Evolutionary conservation across 2,113 vertebrate species (phyloP).

Genomic region (Oryzias curvinotus): DNA sequence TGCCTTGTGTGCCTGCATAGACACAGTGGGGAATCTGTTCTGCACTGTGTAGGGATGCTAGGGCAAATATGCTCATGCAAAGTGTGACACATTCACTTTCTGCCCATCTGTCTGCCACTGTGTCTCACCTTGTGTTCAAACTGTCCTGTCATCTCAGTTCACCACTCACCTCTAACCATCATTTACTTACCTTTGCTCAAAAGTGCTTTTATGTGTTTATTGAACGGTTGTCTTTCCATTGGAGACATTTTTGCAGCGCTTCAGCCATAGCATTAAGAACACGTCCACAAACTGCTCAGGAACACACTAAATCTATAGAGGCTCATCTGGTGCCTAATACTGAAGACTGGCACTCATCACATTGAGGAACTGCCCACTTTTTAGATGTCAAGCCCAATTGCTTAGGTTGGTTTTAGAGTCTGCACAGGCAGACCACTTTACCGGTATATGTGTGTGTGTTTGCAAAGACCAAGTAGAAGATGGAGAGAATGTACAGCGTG

Average conservation of each 20-base stretch:
- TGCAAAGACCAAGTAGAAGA: background rate
- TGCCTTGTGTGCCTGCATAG: slow-evolving; percentile 7
- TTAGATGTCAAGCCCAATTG: slow-evolving; percentile 58
- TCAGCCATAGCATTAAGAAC: slow-evolving; percentile 22
- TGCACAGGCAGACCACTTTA: slow-evolving; percentile 20
- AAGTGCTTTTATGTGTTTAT: slow-evolving; percentile 28
- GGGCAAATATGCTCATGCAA: slow-evolving; percentile 61
- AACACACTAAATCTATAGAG: slow-evolving; percentile 16
- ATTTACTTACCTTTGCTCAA: slow-evolving; percentile 27
- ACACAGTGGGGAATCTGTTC: slow-evolving; percentile 56
- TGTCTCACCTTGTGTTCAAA: slow-evolving; percentile 16
- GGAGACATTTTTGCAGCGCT: slow-evolving; percentile 27
- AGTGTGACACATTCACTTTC: slow-evolving; percentile 23
- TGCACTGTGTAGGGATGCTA: slow-evolving; percentile 48
- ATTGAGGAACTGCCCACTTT: slow-evolving; percentile 31
- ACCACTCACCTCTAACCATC: slow-evolving; percentile 8
- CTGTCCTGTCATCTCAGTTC: slow-evolving; percentile 29
- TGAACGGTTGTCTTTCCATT: slow-evolving; percentile 20
- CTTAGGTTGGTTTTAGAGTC: slow-evolving; percentile 37
- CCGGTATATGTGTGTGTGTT: slow-evolving; percentile 16
- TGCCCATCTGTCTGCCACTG: slow-evolving; percentile 5
- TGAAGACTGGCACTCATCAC: slow-evolving; percentile 48
- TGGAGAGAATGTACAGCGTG: slow-evolving; percentile 31
- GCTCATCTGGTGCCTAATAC: slow-evolving; percentile 41
- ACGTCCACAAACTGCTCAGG: background rate